Base-by-base conservation (phyloP, 1,140 invertebrate species). In the Whitmania pigra region DNA sequence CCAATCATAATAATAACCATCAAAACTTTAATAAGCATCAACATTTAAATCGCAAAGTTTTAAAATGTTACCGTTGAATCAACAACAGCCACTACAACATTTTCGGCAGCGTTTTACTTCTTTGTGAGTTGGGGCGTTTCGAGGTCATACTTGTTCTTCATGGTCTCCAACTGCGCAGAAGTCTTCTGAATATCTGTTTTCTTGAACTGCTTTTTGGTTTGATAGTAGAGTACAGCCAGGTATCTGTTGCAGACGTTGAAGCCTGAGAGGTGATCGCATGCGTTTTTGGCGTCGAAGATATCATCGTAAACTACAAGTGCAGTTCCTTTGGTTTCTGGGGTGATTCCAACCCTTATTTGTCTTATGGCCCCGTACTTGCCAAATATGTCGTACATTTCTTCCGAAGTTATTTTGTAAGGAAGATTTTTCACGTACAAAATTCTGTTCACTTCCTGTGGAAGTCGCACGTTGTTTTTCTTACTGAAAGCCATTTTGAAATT, bases 301-400 rank as follows among this genome's bases (percentile, higher is more conserved):
- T 99, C 97, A 85, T 98, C 96, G 84, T 97, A 99, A 0, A 98
- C 93, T 67, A 99, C 94, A 87, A 98, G 99, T 22, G 96, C 96
- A 69, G 95, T 98, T 60, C 96, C 96, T 84, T 92, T 88, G 0
- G 94, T 97, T 84, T 98, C 95, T 29, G 93, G 89, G 31, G 95
- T 98, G 77, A 97, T 98, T 2, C 96, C 96, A 90, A 97, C 91
- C 85, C 96, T 85, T 71, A 99, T 98, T 85, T 99, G 97, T 76
- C 96, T 83, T 73, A 99, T 97, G 20, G 96, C 94, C 78, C 96
- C 96, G 85, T 97, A 99, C 86, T 99, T 99, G 53, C 97, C 96
- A 87, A 99, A 99, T 75, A 99, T 99, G 84, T 99, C 96, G 80
- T 99, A 99, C 96, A 99, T 99, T 88, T 99, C 97, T 85, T 99